Percentiles rank a stretch among this genome's conserved stretches.
phyloP scores from a whole-genome alignment of 2,888 invertebrate genomes.

The Leucophenga maculata region DNA sequence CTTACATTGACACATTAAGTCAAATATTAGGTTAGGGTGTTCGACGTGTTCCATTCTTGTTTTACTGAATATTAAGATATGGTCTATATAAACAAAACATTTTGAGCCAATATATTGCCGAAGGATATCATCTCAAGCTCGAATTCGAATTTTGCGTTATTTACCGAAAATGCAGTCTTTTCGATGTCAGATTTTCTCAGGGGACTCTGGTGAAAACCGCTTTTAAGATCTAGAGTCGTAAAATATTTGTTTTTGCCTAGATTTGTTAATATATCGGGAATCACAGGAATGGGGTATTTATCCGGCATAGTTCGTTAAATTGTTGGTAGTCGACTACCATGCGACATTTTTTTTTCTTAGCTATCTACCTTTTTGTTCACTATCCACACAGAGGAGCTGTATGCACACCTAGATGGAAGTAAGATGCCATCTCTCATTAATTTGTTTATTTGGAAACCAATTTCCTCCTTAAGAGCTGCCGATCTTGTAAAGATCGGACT shows the following conservation, averaged over 20 bases:
- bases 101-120: neutral
- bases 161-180: constrained; percentile 18
- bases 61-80: constrained; percentile 29
- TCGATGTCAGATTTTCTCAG: constrained; percentile 2
- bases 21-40: constrained; percentile 27
- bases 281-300: neutral
- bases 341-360: neutral
- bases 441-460: neutral
- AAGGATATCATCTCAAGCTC: constrained; percentile 6
- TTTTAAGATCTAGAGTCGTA: neutral
- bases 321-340: neutral
- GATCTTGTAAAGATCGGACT: neutral
- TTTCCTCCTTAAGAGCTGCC: neutral
- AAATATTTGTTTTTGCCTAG: neutral
- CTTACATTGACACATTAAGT: constrained; percentile 22
- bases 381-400: neutral
- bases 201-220: constrained; percentile 1
- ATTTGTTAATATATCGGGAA: neutral
- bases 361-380: neutral
- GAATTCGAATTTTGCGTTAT: constrained; percentile 17
- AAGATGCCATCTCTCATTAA: neutral
- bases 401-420: neutral
- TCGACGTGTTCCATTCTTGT: constrained; percentile 27
- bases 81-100: constrained; percentile 35
- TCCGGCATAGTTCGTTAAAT: neutral